phyloP scores from a whole-genome alignment of 2,113 vertebrate genomes.

The Clupea harengus region DNA sequence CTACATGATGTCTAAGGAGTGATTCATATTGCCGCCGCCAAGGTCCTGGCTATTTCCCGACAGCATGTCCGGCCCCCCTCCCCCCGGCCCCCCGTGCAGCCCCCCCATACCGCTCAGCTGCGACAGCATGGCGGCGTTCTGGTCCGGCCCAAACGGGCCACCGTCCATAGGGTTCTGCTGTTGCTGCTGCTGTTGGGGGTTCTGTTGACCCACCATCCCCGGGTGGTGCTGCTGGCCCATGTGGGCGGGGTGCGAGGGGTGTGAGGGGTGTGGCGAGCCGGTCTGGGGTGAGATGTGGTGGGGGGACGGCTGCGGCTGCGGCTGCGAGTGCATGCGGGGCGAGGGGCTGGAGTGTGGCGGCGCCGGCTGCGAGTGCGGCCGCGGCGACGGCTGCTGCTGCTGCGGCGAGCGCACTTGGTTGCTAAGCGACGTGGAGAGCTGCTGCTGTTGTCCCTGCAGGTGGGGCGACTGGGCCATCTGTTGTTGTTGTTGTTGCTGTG shows the following conservation, averaged over 20 bases:
- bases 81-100: slow-evolving; percentile 87
- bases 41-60: slow-evolving; percentile 85
- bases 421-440: slow-evolving; percentile 82
- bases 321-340: slow-evolving; percentile 93
- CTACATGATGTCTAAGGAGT: slow-evolving; percentile 95
- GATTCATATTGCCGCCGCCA: slow-evolving; percentile 87
- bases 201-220: slow-evolving; percentile 81
- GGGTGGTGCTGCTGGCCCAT: slow-evolving; percentile 74
- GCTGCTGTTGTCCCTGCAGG: slow-evolving; percentile 83
- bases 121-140: slow-evolving; percentile 83
- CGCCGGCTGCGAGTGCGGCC: slow-evolving; percentile 91
- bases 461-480: slow-evolving; percentile 76
- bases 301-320: slow-evolving; percentile 92
- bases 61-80: slow-evolving; percentile 80
- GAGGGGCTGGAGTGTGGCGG: slow-evolving; percentile 97
- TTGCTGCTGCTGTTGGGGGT: slow-evolving; percentile 85
- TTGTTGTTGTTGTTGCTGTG: slow-evolving; percentile 61
- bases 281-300: slow-evolving; percentile 96
- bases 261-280: slow-evolving; percentile 90
- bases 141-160: slow-evolving; percentile 66
- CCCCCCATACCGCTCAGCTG: slow-evolving; percentile 89
- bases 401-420: slow-evolving; percentile 96
- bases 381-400: slow-evolving; percentile 93
- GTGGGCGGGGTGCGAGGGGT: slow-evolving; percentile 86
- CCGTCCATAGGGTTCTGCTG: slow-evolving; percentile 84